A percentile compares a stretch with the other conserved stretches of the same genome.
phyloP scores from a whole-genome alignment of 2,797 vertebrate species.

The Characodon lateralis region DNA sequence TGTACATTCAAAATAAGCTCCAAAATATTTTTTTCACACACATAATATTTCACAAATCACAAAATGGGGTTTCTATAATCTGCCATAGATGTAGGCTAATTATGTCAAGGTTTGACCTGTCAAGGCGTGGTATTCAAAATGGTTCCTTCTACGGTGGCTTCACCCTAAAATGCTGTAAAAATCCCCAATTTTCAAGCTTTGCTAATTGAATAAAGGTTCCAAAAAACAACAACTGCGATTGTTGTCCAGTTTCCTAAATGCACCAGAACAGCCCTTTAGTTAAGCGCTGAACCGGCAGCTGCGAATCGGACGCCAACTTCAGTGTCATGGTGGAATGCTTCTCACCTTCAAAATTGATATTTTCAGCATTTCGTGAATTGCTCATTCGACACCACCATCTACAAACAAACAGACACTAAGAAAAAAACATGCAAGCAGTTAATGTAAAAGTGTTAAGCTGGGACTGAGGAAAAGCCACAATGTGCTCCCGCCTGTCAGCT shows the following conservation, averaged over 20 bases:
- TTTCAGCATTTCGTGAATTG: not conserved
- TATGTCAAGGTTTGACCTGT: not conserved
- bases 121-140: not conserved
- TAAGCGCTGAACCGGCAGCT: not conserved
- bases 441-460: not conserved
- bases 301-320: not conserved
- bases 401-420: not conserved
- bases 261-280: not conserved
- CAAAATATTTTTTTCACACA: not conserved
- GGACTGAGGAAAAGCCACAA: not conserved
- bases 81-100: not conserved
- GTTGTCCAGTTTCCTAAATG: not conserved
- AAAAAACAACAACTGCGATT: too few relatives aligned
- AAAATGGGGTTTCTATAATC: not conserved
- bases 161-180: too few relatives aligned
- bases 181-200: too few relatives aligned
- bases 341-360: slow-evolving; percentile 20
- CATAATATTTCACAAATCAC: too few relatives aligned
- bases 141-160: not conserved
- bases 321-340: not conserved
- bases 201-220: too few relatives aligned
- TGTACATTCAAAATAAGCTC: not conserved
- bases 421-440: not conserved
- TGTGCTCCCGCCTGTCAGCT: not conserved
- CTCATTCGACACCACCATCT: not conserved